phyloP scores from a whole-genome alignment of 2,888 invertebrate species.

The Petrophora chlorosata region DNA sequence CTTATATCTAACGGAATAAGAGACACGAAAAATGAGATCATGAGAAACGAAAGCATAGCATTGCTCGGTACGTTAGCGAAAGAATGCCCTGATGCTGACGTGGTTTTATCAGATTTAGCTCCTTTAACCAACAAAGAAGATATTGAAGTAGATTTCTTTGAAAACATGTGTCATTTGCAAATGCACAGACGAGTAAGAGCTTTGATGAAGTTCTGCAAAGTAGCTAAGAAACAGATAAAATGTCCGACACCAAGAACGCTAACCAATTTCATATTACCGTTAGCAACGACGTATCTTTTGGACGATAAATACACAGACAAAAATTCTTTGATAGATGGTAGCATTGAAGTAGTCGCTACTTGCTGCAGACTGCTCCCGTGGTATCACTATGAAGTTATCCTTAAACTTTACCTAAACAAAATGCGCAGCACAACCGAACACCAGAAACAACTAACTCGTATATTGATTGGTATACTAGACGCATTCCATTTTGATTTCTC shows the following conservation, averaged over 20 bases:
- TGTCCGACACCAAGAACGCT: constrained; percentile 88
- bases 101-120: constrained; percentile 88
- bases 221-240: constrained; percentile 85
- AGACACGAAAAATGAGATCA: constrained; percentile 86
- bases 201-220: constrained; percentile 88
- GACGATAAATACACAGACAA: constrained; percentile 90
- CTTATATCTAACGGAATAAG: constrained; percentile 89
- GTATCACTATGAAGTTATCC: constrained; percentile 93
- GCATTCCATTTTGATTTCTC: constrained; percentile 96
- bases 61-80: constrained; percentile 90
- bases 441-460: constrained; percentile 92
- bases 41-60: constrained; percentile 91
- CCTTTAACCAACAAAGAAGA: constrained; percentile 87
- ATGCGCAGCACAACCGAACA: constrained; percentile 88
- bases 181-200: constrained; percentile 93
- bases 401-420: constrained; percentile 91
- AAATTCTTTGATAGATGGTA: constrained; percentile 92
- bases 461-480: constrained; percentile 91
- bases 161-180: constrained; percentile 95
- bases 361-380: constrained; percentile 92
- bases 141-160: constrained; percentile 96
- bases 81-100: constrained; percentile 88
- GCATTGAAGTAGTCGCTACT: constrained; percentile 91
- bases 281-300: constrained; percentile 91
- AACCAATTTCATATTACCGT: constrained; percentile 93